phyloP scores from a whole-genome alignment of 1,140 invertebrate genomes.

The Gryon sp. region DNA sequence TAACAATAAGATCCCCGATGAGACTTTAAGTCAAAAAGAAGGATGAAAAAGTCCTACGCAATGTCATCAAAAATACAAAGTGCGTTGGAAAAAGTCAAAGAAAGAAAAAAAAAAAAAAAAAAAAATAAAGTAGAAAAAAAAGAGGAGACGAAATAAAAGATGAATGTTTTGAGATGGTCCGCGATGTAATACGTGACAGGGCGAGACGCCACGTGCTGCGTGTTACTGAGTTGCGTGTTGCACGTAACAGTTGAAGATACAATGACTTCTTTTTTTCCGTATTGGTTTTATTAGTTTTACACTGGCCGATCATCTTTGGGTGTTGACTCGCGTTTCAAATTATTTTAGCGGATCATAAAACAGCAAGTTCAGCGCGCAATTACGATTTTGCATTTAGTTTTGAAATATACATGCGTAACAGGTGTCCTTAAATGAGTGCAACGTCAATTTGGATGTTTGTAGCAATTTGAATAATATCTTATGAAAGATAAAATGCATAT shows the following conservation, averaged over 20 bases:
- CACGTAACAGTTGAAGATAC: conserved; percentile 41
- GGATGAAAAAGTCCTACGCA: conserved; percentile 5
- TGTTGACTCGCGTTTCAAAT: conserved; percentile 8
- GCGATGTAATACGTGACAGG: conserved; percentile 42
- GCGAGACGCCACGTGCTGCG: conserved; percentile 49
- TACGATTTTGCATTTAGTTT: too few relatives aligned
- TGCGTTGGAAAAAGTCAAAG: conserved; percentile 13
- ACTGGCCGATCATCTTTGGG: conserved; percentile 24
- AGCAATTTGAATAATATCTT: too few relatives aligned
- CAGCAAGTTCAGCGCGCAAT: too few relatives aligned
- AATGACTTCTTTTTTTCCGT: conserved; percentile 36
- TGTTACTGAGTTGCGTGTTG: conserved; percentile 41
- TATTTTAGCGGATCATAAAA: too few relatives aligned
- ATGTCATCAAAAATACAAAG: conserved; percentile 18
- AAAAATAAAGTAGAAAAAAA: background rate
- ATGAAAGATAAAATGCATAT: too few relatives aligned
- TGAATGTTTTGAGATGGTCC: conserved; percentile 35
- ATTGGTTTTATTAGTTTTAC: conserved; percentile 45
- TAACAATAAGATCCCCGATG: conserved; percentile 48
- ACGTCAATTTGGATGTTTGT: too few relatives aligned
- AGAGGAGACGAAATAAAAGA: conserved; percentile 31
- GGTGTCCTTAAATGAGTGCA: too few relatives aligned
- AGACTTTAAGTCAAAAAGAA: background rate
- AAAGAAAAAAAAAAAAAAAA: background rate
- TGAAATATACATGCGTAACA: too few relatives aligned